Evolutionary conservation across 2,113 vertebrate genomes (phyloP).

Genomic region (Campylorhamphus procurvoides): DNA sequence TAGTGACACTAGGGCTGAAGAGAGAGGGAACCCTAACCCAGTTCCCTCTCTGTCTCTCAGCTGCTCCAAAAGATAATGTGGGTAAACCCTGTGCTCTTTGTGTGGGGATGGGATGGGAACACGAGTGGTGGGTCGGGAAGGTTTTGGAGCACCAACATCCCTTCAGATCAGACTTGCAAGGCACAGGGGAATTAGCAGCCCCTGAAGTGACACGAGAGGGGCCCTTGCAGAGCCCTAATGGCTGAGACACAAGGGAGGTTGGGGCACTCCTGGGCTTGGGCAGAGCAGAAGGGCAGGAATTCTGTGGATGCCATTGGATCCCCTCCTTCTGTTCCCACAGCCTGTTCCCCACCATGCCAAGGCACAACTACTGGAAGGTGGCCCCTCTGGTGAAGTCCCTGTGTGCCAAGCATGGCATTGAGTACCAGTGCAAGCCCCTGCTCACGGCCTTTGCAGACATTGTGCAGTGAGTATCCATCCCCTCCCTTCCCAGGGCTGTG

Average conservation of each 20-base stretch:
- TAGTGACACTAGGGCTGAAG: background rate
- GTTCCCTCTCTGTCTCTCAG: background rate
- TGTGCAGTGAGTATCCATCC: slow-evolving; percentile 66
- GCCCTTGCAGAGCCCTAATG: background rate
- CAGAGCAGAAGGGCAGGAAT: background rate
- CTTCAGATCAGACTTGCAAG: background rate
- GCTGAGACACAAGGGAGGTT: background rate
- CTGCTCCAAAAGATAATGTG: background rate
- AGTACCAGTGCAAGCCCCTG: slow-evolving; percentile 77
- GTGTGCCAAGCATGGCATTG: slow-evolving; percentile 73
- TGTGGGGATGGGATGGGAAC: background rate
- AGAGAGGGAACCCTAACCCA: background rate
- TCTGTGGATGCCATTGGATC: background rate
- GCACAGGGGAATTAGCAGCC: background rate
- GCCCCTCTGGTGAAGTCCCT: slow-evolving; percentile 80
- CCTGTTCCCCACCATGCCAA: slow-evolving; percentile 79
- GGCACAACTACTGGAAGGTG: slow-evolving; percentile 81
- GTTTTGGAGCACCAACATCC: background rate
- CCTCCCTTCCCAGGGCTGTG: accelerated
- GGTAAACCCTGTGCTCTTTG: background rate
- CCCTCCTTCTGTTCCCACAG: slow-evolving; percentile 30
- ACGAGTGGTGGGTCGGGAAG: background rate
- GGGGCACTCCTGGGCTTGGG: background rate
- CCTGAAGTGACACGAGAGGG: background rate
- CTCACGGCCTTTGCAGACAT: slow-evolving; percentile 77